Percentiles rank a stretch among this genome's conserved stretches.
phyloP scores from a whole-genome alignment of 1,140 invertebrate genomes.

The Trichoplusia ni region DNA sequence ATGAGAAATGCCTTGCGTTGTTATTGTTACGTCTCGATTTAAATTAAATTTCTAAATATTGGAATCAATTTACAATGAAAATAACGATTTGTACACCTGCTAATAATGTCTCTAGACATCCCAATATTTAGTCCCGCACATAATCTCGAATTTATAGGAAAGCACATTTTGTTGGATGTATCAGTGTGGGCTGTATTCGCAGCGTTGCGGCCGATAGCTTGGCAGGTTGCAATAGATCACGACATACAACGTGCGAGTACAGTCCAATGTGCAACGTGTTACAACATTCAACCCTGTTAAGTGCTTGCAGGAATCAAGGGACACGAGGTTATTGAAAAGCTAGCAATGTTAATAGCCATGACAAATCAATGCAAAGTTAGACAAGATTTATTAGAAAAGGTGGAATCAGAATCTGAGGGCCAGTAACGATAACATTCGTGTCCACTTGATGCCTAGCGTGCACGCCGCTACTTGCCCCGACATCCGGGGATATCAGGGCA shows the following conservation, averaged over 20 bases:
- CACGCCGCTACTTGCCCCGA: conserved; percentile 56
- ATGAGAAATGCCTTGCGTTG: conserved; percentile 73
- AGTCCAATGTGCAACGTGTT: conserved; percentile 63
- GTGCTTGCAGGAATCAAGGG: conserved; percentile 75
- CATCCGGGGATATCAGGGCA: conserved; percentile 62
- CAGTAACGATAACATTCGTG: conserved; percentile 63
- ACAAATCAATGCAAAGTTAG: conserved; percentile 61
- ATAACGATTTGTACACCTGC: conserved; percentile 78
- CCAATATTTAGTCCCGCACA: conserved; percentile 68
- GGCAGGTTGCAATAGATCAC: not conserved
- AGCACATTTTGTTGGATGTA: conserved; percentile 51
- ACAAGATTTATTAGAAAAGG: conserved; percentile 43
- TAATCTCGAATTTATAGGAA: conserved; percentile 59
- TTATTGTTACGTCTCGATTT: conserved; percentile 55
- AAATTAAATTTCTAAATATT: conserved; percentile 73
- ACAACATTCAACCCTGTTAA: conserved; percentile 69
- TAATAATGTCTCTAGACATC: conserved; percentile 68
- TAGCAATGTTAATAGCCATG: conserved; percentile 63
- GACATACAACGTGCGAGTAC: conserved; percentile 39
- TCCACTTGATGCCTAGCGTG: conserved; percentile 73
- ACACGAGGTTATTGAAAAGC: conserved; percentile 71
- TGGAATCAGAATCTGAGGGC: conserved; percentile 43
- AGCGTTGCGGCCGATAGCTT: not conserved
- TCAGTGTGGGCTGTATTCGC: conserved; percentile 49
- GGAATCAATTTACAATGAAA: conserved; percentile 74